Percentiles rank a stretch among this genome's conserved stretches.
Evolutionary conservation across 2,888 invertebrate species (phyloP).

Genomic region (Chrysomela aeneicollis): DNA sequence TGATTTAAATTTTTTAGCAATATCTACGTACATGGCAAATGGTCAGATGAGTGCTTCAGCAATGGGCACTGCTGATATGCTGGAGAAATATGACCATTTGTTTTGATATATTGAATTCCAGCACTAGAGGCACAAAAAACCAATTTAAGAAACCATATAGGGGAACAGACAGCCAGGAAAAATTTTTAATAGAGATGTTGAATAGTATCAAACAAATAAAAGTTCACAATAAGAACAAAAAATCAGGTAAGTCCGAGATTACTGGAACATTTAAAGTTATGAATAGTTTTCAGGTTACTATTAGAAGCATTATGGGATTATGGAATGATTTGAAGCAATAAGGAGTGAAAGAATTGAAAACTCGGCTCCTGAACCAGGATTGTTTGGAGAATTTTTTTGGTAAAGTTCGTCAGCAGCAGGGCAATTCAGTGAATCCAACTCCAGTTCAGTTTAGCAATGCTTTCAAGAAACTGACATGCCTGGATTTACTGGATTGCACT

Average conservation of each 20-base stretch:
- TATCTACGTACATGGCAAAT: slow-evolving; percentile 12
- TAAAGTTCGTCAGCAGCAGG: too few species aligned
- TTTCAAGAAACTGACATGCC: too few species aligned
- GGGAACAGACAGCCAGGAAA: neutral
- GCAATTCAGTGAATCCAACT: too few species aligned
- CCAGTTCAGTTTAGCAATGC: too few species aligned
- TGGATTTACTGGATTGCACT: too few species aligned
- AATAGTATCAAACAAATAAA: neutral
- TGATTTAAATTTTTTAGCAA: slow-evolving; percentile 17
- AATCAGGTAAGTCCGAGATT: slow-evolving; percentile 2
- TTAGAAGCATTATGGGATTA: too few species aligned
- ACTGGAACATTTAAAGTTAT: neutral
- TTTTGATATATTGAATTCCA: slow-evolving; percentile 9
- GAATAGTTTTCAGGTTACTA: too few species aligned
- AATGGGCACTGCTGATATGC: neutral
- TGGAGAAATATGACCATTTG: neutral
- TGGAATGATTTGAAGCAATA: too few species aligned
- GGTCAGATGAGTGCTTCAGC: slow-evolving; percentile 7
- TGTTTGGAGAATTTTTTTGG: too few species aligned
- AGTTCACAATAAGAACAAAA: neutral
- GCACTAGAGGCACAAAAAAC: slow-evolving; percentile 12
- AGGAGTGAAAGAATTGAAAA: too few species aligned
- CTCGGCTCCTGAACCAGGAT: too few species aligned
- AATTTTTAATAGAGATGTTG: slow-evolving; percentile 13
- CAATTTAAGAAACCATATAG: slow-evolving; percentile 16